Base-by-base conservation (phyloP, 2,113 vertebrate species). In the Mus pahari region DNA sequence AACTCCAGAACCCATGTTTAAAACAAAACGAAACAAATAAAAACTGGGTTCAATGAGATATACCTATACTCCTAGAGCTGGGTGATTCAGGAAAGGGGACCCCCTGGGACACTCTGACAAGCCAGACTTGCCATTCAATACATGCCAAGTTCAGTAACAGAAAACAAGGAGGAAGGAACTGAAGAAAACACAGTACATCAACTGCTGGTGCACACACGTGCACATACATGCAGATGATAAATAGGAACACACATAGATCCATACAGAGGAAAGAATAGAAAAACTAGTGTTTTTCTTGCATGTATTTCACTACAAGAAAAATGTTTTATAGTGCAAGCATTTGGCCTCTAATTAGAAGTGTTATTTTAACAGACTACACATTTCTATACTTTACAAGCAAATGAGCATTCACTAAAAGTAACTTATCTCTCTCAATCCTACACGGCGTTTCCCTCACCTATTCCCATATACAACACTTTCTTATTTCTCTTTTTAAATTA, bases 251-350 rank as follows among this genome's bases (percentile, higher is more conserved):
- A 62, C 13, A 45, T 4, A 53, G 3, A 64, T 26, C 31, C n/a
- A 81, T 33, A 60, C 36, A 82, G 8, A 82, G 9, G 36, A 9
- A 78, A 89, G 87, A 83, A 55, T 5, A 89, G 6, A n/a, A 53
- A 55, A 91, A 75, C 4, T 13, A 36, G 66, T 12, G 86, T 48
- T 36, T 78, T 83, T 58, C 39, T 73, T 89, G 33, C 17, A 13
- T 45, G 6, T 58, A 55, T 82, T 89, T 91, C 66, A 70, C 39
- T 12, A 79, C 8, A 93, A 66, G 73, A 74, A 96, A 89, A 90
- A 62, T 48, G 0, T 9, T 53, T 89, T 75, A 50, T 11, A 89
- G 78, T 58, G 64, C 64, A 82, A 86, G 58, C 19, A 60, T n/a
- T 66, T 12, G 19, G 1, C 17, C 5, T 90, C 42, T 62, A 75